Base-by-base conservation (phyloP, 2,888 invertebrate genomes). In the Ormyrus rosae region DNA sequence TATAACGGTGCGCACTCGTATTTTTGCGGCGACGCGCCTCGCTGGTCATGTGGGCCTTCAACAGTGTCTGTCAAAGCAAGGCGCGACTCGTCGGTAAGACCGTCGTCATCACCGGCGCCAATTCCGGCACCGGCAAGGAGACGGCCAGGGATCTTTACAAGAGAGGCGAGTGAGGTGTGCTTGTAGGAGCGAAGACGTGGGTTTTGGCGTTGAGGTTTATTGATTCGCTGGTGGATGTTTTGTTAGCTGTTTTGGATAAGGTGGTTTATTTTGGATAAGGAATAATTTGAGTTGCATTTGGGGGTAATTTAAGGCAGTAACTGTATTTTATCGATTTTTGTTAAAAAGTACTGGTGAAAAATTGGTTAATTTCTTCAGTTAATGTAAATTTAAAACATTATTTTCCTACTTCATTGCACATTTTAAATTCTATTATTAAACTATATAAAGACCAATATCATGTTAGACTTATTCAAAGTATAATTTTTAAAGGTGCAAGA, bases 31-130 rank as follows among this genome's bases (percentile, higher is more conserved):
- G 19, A 19, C 19, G 34, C 34, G 34, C 34, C 34, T 34, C 34
- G 34, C 34, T 34, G 34, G 4, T 34, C 34, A 88, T 88, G 88
- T 87, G 87, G 87, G 84, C 85, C 5, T 87, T 88, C 51, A 86
- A 82, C 65, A 78, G 83, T 50, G 82, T 69, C 50, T 90, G 92
- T 90, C 86, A 89, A 87, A 91, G 94, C 90, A 82, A 92, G 90
- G 83, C 81, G 9, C 86, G 88, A 5, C 85, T 89, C 0, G 84
- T 80, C 3, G 89, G 89, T 8, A 89, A 87, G 83, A 89, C 88
- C 10, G 85, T 88, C n/a, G 83, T 89, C 51, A 86, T 89, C 68
- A 89, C 89, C 6, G 89, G 89, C 11, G 92, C 92, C 0, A 93
- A 92, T 84, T 84, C 86, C n/a, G 89, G 89, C 74, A 88, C 89